These are phyloP conservation scores for Plusia festucae DNA, from an alignment of 2,888 invertebrate species.

Conservation along the genomic window DNA sequence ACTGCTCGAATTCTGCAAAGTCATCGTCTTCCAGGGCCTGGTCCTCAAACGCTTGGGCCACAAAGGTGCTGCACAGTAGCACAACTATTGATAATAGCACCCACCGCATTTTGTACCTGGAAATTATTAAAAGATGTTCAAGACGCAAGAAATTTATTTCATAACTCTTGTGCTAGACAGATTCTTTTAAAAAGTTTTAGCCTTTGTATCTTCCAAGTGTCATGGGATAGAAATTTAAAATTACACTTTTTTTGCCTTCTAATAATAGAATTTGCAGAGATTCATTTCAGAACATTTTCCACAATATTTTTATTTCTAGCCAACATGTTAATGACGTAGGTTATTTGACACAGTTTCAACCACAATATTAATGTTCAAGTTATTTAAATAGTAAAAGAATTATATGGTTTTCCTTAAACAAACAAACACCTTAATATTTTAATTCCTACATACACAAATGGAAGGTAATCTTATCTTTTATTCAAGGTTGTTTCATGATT, in stretches of 20 bases:
- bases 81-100: conserved; percentile 72
- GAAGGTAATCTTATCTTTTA: conserved; percentile 62
- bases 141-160: not conserved
- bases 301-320: not conserved
- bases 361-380: not conserved
- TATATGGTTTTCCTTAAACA: conserved; percentile 34
- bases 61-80: conserved; percentile 70
- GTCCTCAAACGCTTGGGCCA: conserved; percentile 81
- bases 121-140: conserved; percentile 7
- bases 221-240: too few species aligned
- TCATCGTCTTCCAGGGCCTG: conserved; percentile 93
- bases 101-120: conserved; percentile 72
- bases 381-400: conserved; percentile 4
- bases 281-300: not conserved
- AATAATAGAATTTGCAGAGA: too few species aligned
- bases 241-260: too few species aligned
- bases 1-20: conserved; percentile 98
- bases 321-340: not conserved
- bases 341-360: not conserved
- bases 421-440: conserved; percentile 25
- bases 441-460: conserved; percentile 32
- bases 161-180: not conserved
- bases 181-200: too few species aligned
- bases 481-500: conserved; percentile 59
- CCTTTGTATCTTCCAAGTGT: too few species aligned